A percentile compares a stretch with the other conserved stretches of the same genome.
These are phyloP conservation scores for Tinea trinotella DNA, from an alignment of 2,888 invertebrate species.

Conservation along the genomic window DNA sequence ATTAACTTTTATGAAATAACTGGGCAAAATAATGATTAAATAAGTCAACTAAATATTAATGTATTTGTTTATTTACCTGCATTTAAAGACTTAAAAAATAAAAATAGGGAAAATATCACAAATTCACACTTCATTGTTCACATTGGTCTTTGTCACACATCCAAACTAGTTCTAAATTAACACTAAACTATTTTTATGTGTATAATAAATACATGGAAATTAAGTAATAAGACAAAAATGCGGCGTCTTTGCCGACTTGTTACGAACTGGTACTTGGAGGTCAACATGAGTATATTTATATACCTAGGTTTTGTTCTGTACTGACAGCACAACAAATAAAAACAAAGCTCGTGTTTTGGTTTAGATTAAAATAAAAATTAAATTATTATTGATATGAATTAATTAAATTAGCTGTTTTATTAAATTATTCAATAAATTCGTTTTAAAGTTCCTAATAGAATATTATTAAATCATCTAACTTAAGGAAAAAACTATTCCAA, in stretches of 20 bases:
- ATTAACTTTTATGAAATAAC: too few relatives aligned
- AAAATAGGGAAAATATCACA: constrained; percentile 31
- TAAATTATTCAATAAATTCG: too few relatives aligned
- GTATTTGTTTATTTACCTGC: constrained; percentile 33
- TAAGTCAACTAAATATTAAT: too few relatives aligned
- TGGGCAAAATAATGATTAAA: too few relatives aligned
- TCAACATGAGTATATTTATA: constrained; percentile 51
- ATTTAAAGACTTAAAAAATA: constrained; percentile 18
- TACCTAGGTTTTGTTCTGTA: constrained; percentile 38
- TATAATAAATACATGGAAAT: constrained; percentile 14
- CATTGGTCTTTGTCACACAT: constrained; percentile 6
- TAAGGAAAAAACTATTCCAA: too few relatives aligned
- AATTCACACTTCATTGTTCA: constrained; percentile 33
- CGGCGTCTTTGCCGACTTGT: constrained; percentile 32
- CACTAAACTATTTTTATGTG: constrained; percentile 3
- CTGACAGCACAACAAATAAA: constrained; percentile 31
- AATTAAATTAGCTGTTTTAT: too few relatives aligned
- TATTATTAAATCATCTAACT: too few relatives aligned
- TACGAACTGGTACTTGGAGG: constrained; percentile 55
- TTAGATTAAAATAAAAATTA: too few relatives aligned
- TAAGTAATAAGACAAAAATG: constrained; percentile 17
- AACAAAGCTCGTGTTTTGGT: too few relatives aligned
- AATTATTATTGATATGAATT: too few relatives aligned
- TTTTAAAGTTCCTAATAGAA: too few relatives aligned
- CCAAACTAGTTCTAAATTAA: background rate